Evolutionary conservation across 2,113 vertebrate genomes (phyloP).

Genomic region (Notarius quadriscutis): DNA sequence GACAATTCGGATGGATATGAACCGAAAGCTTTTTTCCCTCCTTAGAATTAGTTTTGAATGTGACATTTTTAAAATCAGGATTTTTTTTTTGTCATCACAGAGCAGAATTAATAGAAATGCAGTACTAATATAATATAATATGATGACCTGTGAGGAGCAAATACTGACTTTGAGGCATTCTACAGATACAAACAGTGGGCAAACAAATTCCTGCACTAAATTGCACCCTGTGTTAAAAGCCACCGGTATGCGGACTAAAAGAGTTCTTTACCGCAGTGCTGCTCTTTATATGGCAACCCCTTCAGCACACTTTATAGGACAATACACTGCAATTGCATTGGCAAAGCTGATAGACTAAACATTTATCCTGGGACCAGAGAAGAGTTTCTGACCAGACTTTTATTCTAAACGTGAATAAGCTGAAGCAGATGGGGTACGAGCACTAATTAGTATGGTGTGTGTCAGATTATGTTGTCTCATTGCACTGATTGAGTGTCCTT

Average conservation of each 20-base stretch:
- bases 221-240: constrained; percentile 69
- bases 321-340: constrained; percentile 5
- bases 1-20: constrained; percentile 20
- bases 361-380: constrained; percentile 5
- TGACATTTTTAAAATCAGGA: neutral
- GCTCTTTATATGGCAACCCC: constrained; percentile 40
- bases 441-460: constrained; percentile 6
- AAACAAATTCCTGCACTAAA: constrained; percentile 67
- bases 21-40: neutral
- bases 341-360: constrained; percentile 37
- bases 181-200: constrained; percentile 64
- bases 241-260: constrained; percentile 45
- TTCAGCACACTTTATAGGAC: constrained; percentile 16
- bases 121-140: neutral
- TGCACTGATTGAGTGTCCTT: neutral
- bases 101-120: neutral
- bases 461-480: neutral
- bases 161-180: constrained; percentile 47
- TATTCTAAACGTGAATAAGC: constrained; percentile 17
- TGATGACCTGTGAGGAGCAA: neutral
- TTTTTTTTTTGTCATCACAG: neutral
- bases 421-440: constrained; percentile 4
- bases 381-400: constrained; percentile 21
- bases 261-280: constrained; percentile 38
- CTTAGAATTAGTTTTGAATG: neutral